phyloP scores from a whole-genome alignment of 2,888 invertebrate species.

The Cloeon dipterum region DNA sequence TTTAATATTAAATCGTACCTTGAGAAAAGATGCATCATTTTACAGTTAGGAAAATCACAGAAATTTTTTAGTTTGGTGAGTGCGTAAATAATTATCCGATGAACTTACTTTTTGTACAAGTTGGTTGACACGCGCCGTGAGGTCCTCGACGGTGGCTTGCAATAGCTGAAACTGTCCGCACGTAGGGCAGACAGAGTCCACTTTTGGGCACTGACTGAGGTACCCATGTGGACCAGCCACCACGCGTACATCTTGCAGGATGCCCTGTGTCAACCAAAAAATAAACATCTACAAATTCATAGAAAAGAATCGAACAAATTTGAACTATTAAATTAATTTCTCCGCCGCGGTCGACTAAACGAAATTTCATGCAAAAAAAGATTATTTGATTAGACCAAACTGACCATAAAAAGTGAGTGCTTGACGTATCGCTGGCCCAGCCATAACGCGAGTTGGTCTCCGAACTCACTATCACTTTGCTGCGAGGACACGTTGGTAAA shows the following conservation, averaged over 20 bases:
- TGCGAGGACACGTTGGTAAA: slow-evolving; percentile 24
- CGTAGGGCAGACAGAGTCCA: slow-evolving; percentile 71
- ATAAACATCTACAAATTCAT: background rate
- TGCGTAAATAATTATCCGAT: no score
- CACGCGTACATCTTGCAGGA: slow-evolving; percentile 67
- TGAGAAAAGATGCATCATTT: no score
- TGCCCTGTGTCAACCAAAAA: slow-evolving; percentile 43
- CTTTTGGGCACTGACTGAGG: slow-evolving; percentile 61
- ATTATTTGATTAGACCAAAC: no score
- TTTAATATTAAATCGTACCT: no score
- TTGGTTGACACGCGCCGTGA: slow-evolving; percentile 58
- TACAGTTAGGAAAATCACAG: no score
- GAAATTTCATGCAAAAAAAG: no score
- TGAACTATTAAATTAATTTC: no score
- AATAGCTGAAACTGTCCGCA: slow-evolving; percentile 72
- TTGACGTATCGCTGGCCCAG: slow-evolving; percentile 68
- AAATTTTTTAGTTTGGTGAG: no score
- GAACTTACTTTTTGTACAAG: slow-evolving; percentile 58
- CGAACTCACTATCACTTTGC: background rate
- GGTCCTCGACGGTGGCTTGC: slow-evolving; percentile 58
- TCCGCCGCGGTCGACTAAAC: no score
- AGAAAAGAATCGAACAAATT: no score
- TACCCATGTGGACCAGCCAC: slow-evolving; percentile 71
- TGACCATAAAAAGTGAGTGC: slow-evolving; percentile 72
- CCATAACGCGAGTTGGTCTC: slow-evolving; percentile 55